phyloP scores from a whole-genome alignment of 2,797 vertebrate species.

The Petrocephalus sullivani region DNA sequence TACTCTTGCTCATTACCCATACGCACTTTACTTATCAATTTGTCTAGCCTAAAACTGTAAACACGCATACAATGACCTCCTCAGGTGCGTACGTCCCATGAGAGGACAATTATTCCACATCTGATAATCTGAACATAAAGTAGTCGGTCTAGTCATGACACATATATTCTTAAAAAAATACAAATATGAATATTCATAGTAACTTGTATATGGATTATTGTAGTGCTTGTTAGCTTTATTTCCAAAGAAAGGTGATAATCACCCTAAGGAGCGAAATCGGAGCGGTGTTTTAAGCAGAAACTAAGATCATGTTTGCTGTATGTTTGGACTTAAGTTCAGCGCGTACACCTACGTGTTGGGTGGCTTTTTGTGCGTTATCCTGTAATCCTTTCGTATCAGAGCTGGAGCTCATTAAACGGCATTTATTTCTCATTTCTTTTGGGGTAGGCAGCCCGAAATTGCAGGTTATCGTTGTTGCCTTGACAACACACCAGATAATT shows the following conservation, averaged over 20 bases:
- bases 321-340: background rate
- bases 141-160: background rate
- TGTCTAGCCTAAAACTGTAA: background rate
- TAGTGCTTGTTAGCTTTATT: no score
- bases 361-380: background rate
- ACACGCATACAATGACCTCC: background rate
- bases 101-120: background rate
- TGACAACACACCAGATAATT: conserved; percentile 63
- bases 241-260: no score
- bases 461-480: conserved; percentile 66
- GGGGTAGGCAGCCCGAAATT: conserved; percentile 59
- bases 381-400: background rate
- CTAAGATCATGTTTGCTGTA: background rate
- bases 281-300: background rate
- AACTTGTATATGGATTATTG: no score
- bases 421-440: conserved; percentile 33
- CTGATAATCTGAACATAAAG: background rate
- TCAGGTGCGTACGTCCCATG: background rate
- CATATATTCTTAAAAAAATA: no score
- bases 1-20: background rate
- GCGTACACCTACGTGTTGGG: background rate
- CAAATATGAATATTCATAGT: no score
- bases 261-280: background rate
- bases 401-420: conserved; percentile 9
- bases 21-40: background rate